phyloP scores from a whole-genome alignment of 2,888 invertebrate genomes.

The Amphipoea oculea region DNA sequence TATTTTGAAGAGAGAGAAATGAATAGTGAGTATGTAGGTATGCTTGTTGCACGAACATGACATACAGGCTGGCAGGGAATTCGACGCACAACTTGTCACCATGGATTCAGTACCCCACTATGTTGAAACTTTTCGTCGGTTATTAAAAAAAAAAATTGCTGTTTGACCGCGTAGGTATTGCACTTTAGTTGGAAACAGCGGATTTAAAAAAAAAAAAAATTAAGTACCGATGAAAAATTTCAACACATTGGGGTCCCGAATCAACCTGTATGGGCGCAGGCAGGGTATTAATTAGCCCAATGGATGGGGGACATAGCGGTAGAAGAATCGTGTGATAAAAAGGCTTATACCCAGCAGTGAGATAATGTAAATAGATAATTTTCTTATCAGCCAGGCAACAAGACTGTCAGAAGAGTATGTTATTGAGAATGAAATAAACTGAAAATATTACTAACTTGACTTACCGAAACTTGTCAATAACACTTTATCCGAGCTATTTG shows the following conservation, averaged over 20 bases:
- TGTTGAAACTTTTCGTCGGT: background rate
- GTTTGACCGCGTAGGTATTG: too few species aligned
- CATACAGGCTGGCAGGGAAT: background rate
- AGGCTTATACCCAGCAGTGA: conserved; percentile 6
- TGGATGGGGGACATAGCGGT: background rate
- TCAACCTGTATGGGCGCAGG: background rate
- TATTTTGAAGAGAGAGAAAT: background rate
- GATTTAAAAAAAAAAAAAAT: too few species aligned
- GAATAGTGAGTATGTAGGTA: background rate
- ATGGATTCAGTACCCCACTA: background rate
- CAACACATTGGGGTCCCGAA: background rate
- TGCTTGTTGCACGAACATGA: background rate
- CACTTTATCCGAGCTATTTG: conserved; percentile 48
- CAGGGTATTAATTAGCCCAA: background rate
- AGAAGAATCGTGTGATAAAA: conserved; percentile 16
- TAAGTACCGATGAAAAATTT: background rate
- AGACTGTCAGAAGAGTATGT: conserved; percentile 14
- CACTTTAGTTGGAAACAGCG: too few species aligned
- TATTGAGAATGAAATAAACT: conserved; percentile 10
- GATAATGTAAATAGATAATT: conserved; percentile 29
- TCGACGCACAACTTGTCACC: background rate
- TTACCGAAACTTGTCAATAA: conserved; percentile 31
- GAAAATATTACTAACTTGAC: conserved; percentile 14
- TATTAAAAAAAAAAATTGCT: too few species aligned
- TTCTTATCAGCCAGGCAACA: conserved; percentile 34